Evolutionary conservation across 2,113 vertebrate species (phyloP).

Genomic region (Hemicordylus capensis): DNA sequence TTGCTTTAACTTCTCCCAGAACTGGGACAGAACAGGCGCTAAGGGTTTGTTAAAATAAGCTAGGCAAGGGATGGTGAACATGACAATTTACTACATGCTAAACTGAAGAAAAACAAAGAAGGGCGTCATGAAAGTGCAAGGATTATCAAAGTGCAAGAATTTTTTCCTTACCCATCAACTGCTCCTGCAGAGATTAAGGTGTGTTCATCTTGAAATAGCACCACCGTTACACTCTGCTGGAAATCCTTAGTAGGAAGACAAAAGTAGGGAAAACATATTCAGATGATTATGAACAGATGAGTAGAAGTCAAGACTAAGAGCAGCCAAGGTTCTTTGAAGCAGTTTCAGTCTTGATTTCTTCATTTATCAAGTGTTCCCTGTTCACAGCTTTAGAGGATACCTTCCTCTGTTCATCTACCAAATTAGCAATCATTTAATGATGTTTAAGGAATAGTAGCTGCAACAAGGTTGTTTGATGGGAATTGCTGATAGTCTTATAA

Average conservation of each 20-base stretch:
- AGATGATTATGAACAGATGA: too few relatives aligned
- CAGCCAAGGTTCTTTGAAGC: background rate
- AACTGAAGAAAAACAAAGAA: background rate
- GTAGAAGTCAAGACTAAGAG: background rate
- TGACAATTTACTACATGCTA: background rate
- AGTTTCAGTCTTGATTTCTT: background rate
- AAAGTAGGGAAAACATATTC: too few relatives aligned
- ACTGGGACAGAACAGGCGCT: background rate
- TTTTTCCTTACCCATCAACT: conserved; percentile 90
- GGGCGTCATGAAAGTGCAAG: too few relatives aligned
- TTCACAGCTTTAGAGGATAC: background rate
- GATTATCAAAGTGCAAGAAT: too few relatives aligned
- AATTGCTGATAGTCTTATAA: background rate
- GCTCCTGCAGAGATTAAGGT: conserved; percentile 94
- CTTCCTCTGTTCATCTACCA: background rate
- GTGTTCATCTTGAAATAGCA: conserved; percentile 91
- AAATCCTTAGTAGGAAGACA: conserved; percentile 83
- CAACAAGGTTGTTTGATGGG: background rate
- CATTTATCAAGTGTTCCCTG: background rate
- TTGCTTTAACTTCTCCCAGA: background rate
- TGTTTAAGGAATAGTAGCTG: background rate
- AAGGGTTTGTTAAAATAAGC: background rate
- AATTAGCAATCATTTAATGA: background rate
- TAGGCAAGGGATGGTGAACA: too few relatives aligned
- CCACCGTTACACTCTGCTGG: conserved; percentile 96